A percentile compares a stretch with the other conserved stretches of the same genome.
Conservation (phyloP, 1,140 invertebrate genomes). For the Nilaparvata lugens region DNA sequence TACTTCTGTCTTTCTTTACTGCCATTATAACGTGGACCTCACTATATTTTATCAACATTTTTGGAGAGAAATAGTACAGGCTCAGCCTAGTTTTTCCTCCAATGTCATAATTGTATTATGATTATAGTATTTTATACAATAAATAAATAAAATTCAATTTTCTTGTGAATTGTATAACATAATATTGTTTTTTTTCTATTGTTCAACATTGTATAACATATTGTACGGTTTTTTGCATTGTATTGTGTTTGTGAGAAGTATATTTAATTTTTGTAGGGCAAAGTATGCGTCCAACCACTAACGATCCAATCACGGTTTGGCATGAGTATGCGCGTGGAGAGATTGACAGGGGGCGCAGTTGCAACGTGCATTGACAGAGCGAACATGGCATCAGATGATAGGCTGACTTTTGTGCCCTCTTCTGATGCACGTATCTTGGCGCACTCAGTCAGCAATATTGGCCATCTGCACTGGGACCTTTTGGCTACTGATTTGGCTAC, state of each 20-base stretch:
- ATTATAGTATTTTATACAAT: no score
- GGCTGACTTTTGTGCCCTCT: neutral
- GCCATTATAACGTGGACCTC: no score
- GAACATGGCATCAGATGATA: conserved; percentile 25
- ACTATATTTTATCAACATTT: no score
- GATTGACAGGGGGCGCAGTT: conserved; percentile 33
- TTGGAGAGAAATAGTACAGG: no score
- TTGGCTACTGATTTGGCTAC: neutral
- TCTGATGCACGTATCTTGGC: neutral
- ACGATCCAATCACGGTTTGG: conserved; percentile 62
- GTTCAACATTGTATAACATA: neutral
- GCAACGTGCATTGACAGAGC: conserved; percentile 53
- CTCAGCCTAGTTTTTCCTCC: no score
- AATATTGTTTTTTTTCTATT: no score
- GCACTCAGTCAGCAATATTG: neutral
- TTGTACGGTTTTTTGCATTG: neutral
- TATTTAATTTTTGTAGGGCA: conserved; percentile 46
- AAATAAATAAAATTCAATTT: no score
- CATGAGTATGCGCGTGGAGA: no score
- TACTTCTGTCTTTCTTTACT: no score
- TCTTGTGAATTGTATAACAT: no score
- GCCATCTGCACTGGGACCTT: neutral
- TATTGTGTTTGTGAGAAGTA: no score
- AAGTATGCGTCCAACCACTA: conserved; percentile 60
- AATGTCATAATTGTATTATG: no score